phyloP scores from a whole-genome alignment of 2,797 vertebrate genomes.

The Notolabrus celidotus region DNA sequence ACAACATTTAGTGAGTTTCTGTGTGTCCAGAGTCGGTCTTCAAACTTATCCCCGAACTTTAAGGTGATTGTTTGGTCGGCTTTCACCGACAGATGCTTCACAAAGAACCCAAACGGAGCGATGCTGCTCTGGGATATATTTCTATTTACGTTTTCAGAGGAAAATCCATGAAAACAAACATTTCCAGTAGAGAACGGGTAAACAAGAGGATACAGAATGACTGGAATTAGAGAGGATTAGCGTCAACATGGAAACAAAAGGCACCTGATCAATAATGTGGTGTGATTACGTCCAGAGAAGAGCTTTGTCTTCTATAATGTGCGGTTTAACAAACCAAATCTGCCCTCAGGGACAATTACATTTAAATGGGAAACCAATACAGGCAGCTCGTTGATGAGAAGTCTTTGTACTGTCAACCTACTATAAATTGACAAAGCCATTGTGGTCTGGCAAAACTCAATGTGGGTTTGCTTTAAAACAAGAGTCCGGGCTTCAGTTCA shows the following conservation, averaged over 20 bases:
- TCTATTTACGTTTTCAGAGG: neutral
- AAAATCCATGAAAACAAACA: neutral
- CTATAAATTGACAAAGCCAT: neutral
- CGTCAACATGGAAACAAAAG: constrained; percentile 24
- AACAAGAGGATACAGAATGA: neutral
- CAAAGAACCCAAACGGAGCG: no score
- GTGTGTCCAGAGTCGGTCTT: constrained; percentile 17
- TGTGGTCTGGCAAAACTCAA: neutral
- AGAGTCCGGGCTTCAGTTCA: no score
- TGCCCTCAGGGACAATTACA: constrained; percentile 37
- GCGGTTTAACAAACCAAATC: constrained; percentile 41
- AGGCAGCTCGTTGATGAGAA: constrained; percentile 2
- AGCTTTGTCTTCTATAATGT: constrained; percentile 13
- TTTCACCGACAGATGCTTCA: no score
- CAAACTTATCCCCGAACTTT: neutral
- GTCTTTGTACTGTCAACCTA: neutral
- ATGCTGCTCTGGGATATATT: neutral
- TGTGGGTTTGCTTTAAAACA: neutral
- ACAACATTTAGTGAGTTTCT: neutral
- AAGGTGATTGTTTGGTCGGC: neutral
- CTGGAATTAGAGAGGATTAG: constrained; percentile 29
- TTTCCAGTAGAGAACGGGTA: neutral
- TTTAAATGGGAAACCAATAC: constrained; percentile 36
- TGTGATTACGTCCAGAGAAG: constrained; percentile 39
- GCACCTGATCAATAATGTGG: constrained; percentile 15